phyloP scores from a whole-genome alignment of 2,797 vertebrate species.

The Menidia menidia region DNA sequence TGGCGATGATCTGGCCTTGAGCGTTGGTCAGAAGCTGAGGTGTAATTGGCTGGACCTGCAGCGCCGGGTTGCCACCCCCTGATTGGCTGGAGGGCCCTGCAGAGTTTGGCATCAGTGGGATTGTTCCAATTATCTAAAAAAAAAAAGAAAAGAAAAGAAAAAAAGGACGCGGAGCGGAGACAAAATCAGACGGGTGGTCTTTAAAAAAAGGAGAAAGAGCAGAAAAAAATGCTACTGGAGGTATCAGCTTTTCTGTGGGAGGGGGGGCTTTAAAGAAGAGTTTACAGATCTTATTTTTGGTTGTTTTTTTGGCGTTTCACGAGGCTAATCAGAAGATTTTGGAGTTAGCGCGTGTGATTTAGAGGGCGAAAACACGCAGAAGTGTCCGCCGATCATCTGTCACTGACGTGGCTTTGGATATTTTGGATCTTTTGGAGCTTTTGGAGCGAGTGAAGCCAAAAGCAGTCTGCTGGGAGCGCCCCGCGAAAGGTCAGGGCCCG shows the following conservation, averaged over 20 bases:
- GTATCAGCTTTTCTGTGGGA: constrained; percentile 23
- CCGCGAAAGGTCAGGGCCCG: constrained; percentile 78
- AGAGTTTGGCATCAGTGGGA: constrained; percentile 97
- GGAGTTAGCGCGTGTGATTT: constrained; percentile 30
- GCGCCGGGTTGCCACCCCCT: constrained; percentile 89
- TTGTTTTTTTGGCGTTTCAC: constrained; percentile 12
- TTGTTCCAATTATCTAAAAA: constrained; percentile 97
- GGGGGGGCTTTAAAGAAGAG: neutral
- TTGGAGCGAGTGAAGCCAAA: constrained; percentile 64
- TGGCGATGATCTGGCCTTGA: constrained; percentile 99
- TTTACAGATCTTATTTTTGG: no score
- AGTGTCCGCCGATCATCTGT: constrained; percentile 70
- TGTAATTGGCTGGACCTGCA: constrained; percentile 99
- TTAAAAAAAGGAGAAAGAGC: constrained; percentile 57
- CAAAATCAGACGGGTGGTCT: constrained; percentile 71
- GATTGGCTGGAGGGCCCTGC: constrained; percentile 92
- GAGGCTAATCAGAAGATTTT: constrained; percentile 38
- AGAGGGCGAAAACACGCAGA: constrained; percentile 46
- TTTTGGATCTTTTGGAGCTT: constrained; percentile 38
- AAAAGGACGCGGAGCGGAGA: constrained; percentile 61
- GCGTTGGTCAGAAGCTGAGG: constrained; percentile 99
- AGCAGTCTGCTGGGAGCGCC: constrained; percentile 75
- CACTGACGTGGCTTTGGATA: constrained; percentile 71
- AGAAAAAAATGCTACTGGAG: constrained; percentile 67
- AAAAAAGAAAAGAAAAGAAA: constrained; percentile 33